Conservation (phyloP, 2,888 invertebrate genomes). For the Tridacna gigas region DNA sequence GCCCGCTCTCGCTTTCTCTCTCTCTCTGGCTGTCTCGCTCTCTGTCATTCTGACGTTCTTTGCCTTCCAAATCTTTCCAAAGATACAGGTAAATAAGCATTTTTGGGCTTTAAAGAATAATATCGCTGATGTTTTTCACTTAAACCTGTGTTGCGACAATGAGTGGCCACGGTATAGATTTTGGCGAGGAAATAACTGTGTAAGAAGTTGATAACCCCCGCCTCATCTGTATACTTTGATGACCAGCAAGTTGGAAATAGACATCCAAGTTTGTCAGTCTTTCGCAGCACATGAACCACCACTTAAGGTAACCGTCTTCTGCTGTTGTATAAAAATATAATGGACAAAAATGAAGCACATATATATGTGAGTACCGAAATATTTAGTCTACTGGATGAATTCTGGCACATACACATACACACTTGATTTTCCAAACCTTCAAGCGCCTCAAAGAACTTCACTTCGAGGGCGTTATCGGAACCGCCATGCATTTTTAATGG, state of each 20-base stretch:
- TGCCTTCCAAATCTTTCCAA: not conserved
- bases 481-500: conserved; percentile 54
- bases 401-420: conserved; percentile 68
- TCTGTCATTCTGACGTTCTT: not conserved
- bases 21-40: not conserved
- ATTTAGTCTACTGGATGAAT: not conserved
- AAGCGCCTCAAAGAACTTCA: conserved; percentile 55
- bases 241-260: too few relatives aligned
- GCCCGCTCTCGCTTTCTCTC: not conserved
- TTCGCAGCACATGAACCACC: too few relatives aligned
- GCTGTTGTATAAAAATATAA: not conserved
- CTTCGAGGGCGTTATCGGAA: conserved; percentile 42
- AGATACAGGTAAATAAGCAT: too few relatives aligned
- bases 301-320: conserved; percentile 1
- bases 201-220: not conserved
- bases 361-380: not conserved
- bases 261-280: too few relatives aligned
- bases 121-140: too few relatives aligned
- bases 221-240: not conserved
- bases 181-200: too few relatives aligned
- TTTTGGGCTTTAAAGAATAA: too few relatives aligned
- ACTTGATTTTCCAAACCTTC: conserved; percentile 64
- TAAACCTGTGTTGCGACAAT: not conserved
- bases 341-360: not conserved
- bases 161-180: not conserved